Percentiles rank a stretch among this genome's conserved stretches.
phyloP scores from a whole-genome alignment of 2,888 invertebrate species.

The Spisula solida region DNA sequence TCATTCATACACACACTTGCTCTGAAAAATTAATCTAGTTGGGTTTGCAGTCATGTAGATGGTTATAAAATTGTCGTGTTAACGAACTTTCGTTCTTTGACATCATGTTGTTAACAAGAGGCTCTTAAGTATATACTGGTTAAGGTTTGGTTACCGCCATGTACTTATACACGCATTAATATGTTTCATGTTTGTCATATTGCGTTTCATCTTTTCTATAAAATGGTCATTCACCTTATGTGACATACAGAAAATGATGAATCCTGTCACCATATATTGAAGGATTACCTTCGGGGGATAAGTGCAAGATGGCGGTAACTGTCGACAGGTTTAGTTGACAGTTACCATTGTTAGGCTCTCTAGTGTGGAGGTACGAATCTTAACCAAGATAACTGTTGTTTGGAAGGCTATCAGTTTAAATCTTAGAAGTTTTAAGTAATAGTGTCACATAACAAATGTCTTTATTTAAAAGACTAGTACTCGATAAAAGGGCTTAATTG shows the following conservation, averaged over 20 bases:
- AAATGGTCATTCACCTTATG: slow-evolving; percentile 16
- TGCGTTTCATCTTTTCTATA: neutral
- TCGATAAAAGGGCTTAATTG: slow-evolving; percentile 1
- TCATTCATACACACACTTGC: neutral
- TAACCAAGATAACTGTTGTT: slow-evolving; percentile 4
- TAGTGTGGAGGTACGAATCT: neutral
- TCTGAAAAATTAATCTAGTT: neutral
- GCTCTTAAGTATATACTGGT: neutral
- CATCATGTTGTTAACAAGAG: neutral
- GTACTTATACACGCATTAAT: slow-evolving; percentile 17
- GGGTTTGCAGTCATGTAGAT: neutral
- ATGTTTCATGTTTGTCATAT: neutral
- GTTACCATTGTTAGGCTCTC: neutral
- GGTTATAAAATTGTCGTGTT: neutral
- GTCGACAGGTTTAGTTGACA: neutral
- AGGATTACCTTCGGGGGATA: neutral
- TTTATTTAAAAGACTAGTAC: slow-evolving; percentile 2
- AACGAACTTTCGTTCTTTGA: slow-evolving; percentile 10
- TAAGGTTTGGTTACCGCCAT: neutral
- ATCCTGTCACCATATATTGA: neutral
- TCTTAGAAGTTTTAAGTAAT: neutral
- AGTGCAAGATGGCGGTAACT: neutral
- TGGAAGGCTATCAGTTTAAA: neutral
- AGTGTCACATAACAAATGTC: neutral
- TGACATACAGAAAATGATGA: neutral